phyloP scores from a whole-genome alignment of 2,113 vertebrate genomes.

The Piprites chloris region DNA sequence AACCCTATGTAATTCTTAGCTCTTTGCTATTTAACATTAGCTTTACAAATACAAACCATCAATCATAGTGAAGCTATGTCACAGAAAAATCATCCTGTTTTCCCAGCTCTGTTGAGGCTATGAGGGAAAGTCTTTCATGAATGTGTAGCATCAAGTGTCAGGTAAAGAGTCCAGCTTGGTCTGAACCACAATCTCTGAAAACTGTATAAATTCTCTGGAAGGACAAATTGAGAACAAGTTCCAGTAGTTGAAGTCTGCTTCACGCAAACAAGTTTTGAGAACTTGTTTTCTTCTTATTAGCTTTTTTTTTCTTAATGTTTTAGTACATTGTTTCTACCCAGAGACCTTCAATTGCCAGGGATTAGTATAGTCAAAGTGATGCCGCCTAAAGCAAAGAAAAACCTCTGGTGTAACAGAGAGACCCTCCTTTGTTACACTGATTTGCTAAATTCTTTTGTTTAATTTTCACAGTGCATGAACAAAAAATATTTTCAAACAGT shows the following conservation, averaged over 20 bases:
- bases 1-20: background rate
- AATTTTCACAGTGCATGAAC: background rate
- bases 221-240: background rate
- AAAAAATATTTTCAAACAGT: background rate
- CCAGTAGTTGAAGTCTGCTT: background rate
- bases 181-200: background rate
- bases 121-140: background rate
- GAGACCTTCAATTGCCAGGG: background rate
- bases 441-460: background rate
- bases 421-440: background rate
- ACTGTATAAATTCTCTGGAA: background rate
- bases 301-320: background rate
- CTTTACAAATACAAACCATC: rapidly evolving
- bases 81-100: background rate
- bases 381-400: background rate
- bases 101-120: background rate
- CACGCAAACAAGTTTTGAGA: background rate
- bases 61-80: background rate
- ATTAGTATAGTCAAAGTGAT: background rate
- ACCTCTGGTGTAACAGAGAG: background rate
- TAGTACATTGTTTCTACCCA: background rate
- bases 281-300: background rate
- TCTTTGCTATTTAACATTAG: background rate
- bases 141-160: background rate
- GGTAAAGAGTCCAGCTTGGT: background rate